Evolutionary conservation across 2,797 vertebrate species (phyloP).

Genomic region (Chromobotia macracanthus): DNA sequence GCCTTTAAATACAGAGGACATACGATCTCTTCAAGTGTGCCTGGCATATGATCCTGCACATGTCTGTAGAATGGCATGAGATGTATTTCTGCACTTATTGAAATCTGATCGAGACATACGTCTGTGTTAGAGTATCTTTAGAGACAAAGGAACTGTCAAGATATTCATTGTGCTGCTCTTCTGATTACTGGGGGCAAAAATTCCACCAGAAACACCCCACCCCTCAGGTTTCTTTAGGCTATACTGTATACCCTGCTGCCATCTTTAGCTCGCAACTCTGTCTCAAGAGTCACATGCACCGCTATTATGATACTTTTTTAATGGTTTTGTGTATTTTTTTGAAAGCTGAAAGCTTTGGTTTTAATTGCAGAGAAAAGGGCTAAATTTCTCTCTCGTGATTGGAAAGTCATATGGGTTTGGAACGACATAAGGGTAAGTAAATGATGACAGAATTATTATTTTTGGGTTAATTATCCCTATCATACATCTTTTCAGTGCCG

Average conservation of each 20-base stretch:
- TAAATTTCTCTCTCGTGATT: not conserved
- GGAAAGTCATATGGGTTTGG: not conserved
- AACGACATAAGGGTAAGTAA: not conserved
- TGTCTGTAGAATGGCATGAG: slow-evolving; percentile 50
- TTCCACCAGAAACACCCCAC: slow-evolving; percentile 40
- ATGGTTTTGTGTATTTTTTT: not conserved
- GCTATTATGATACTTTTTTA: not conserved
- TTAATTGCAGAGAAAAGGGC: not conserved
- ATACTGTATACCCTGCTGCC: slow-evolving; percentile 12
- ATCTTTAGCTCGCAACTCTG: not conserved
- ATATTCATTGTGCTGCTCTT: slow-evolving; percentile 33
- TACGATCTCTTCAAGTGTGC: slow-evolving; percentile 21
- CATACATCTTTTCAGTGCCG: not conserved
- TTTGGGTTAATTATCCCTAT: not conserved
- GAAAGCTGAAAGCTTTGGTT: not conserved
- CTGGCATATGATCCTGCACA: slow-evolving; percentile 43
- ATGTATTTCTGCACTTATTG: slow-evolving; percentile 63
- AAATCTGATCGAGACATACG: slow-evolving; percentile 67
- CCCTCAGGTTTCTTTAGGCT: slow-evolving; percentile 63
- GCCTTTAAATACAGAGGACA: not conserved
- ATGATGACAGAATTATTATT: not conserved
- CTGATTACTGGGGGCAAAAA: slow-evolving; percentile 46
- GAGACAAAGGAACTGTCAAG: slow-evolving; percentile 69
- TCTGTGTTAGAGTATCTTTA: slow-evolving; percentile 59
- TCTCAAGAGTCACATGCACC: not conserved